Conservation (phyloP, 2,888 invertebrate species). For the Erynnis tages region DNA sequence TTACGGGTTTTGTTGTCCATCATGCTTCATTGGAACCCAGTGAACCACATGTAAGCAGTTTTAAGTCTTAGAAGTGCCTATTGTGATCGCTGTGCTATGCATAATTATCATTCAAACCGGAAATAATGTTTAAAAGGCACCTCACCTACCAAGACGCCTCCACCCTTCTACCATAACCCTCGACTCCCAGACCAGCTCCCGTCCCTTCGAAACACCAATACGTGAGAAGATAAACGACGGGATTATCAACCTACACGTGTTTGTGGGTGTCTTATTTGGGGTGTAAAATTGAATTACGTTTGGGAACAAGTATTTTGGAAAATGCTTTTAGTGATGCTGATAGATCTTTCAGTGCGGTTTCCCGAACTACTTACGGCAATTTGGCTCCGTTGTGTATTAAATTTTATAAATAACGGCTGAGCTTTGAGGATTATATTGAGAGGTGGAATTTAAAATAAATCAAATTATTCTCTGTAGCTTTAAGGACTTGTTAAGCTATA, state of each 20-base stretch:
- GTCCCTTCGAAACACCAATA: constrained; percentile 37
- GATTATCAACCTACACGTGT: constrained; percentile 40
- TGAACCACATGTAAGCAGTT: constrained; percentile 20
- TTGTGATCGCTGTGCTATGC: constrained; percentile 57
- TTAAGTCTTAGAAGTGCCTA: constrained; percentile 26
- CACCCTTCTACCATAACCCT: constrained; percentile 48
- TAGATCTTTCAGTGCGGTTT: constrained; percentile 33
- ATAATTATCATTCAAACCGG: constrained; percentile 61
- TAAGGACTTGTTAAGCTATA: constrained; percentile 48
- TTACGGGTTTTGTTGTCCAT: constrained; percentile 13
- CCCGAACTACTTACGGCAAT: constrained; percentile 23
- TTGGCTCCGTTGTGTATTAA: constrained; percentile 16
- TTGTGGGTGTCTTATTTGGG: constrained; percentile 39
- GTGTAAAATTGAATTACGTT: constrained; percentile 39
- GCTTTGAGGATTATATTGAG: constrained; percentile 15
- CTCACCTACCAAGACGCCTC: constrained; percentile 46
- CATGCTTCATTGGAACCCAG: constrained; percentile 24
- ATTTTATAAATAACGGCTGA: constrained; percentile 18
- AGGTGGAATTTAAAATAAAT: constrained; percentile 33
- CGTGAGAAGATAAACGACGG: constrained; percentile 41
- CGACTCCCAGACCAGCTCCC: constrained; percentile 33
- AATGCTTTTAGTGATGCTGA: constrained; percentile 51
- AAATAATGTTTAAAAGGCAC: constrained; percentile 62
- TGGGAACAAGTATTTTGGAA: constrained; percentile 54
- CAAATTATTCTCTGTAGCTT: constrained; percentile 39